phyloP scores from a whole-genome alignment of 2,113 vertebrate genomes.

The Gopherus flavomarginatus region DNA sequence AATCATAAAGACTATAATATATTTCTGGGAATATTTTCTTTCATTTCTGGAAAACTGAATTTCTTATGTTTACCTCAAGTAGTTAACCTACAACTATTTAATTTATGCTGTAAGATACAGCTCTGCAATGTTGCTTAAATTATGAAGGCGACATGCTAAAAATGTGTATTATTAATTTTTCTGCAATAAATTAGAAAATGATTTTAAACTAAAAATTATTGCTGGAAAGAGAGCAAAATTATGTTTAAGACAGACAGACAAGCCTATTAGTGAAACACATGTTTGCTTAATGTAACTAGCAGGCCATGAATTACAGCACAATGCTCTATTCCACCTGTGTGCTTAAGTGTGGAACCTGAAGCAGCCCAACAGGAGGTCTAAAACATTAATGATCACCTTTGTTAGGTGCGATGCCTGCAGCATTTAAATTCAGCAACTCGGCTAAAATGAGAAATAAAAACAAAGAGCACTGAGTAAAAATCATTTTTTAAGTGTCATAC shows the following conservation, averaged over 20 bases:
- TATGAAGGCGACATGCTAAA: not conserved
- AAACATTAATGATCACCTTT: slow-evolving; percentile 56
- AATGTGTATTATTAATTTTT: not conserved
- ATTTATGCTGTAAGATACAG: not conserved
- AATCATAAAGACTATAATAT: not conserved
- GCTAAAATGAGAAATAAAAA: slow-evolving; percentile 56
- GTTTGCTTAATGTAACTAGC: not conserved
- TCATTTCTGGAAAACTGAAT: not conserved
- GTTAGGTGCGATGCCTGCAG: slow-evolving; percentile 35
- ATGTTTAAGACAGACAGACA: not conserved
- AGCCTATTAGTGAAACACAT: not conserved
- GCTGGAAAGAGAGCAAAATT: not conserved
- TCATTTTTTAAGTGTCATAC: not conserved
- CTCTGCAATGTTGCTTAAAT: not conserved
- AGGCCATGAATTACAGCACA: not conserved
- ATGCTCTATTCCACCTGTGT: not conserved
- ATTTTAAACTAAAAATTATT: not conserved
- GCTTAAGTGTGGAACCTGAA: slow-evolving; percentile 1
- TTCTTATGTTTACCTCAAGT: not conserved
- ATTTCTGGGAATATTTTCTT: not conserved
- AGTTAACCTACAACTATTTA: not conserved
- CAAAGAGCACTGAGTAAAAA: slow-evolving; percentile 18
- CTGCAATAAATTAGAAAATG: not conserved
- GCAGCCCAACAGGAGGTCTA: not conserved
- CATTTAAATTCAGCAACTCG: slow-evolving; percentile 27